Evolutionary conservation across 2,113 vertebrate species (phyloP).

Genomic region (Toxotes chatareus): DNA sequence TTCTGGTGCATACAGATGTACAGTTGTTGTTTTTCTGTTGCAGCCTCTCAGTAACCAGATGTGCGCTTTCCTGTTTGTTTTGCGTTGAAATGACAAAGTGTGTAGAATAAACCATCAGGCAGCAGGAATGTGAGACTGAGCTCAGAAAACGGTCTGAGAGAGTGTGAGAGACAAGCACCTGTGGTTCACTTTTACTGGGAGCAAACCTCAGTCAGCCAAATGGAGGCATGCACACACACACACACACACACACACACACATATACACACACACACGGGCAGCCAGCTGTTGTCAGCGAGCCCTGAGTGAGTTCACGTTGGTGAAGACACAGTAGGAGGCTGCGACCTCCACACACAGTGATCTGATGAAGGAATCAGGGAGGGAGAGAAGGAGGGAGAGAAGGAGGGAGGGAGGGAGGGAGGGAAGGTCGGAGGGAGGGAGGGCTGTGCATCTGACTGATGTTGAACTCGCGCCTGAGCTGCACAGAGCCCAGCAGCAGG

Average conservation of each 20-base stretch:
- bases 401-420: background rate
- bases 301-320: constrained; percentile 38
- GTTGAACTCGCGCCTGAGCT: constrained; percentile 40
- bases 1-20: background rate
- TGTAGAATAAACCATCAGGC: constrained; percentile 14
- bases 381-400: background rate
- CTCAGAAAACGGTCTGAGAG: constrained; percentile 6
- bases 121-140: constrained; percentile 12
- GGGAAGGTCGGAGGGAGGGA: constrained; percentile 1
- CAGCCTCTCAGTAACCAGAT: background rate
- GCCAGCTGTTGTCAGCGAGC: constrained; percentile 33
- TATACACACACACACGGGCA: constrained; percentile 4
- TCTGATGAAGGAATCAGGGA: constrained; percentile 21
- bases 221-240: constrained; percentile 52
- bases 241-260: constrained; percentile 10
- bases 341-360: constrained; percentile 38
- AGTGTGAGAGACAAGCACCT: constrained; percentile 47
- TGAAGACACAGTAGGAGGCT: constrained; percentile 40
- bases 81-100: constrained; percentile 8
- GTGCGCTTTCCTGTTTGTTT: background rate
- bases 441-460: constrained; percentile 21
- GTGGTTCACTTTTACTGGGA: constrained; percentile 60
- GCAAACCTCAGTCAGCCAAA: constrained; percentile 59
- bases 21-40: background rate
- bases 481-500: background rate